Evolutionary conservation across 2,113 vertebrate species (phyloP).

Genomic region (Limnothrissa miodon): DNA sequence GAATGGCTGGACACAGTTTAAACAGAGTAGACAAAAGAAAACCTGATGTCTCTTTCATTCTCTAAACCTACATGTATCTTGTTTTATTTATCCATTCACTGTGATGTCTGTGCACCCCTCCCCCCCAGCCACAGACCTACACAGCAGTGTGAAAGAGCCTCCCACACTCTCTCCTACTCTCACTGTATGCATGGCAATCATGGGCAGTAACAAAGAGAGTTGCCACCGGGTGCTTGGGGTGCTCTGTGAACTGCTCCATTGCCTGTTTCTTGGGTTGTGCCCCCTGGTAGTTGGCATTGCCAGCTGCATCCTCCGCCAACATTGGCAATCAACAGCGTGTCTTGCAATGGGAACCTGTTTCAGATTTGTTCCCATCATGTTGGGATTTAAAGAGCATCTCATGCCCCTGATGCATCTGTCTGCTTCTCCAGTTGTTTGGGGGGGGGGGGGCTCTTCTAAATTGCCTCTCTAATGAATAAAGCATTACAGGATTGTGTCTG

Average conservation of each 20-base stretch:
- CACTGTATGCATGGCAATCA: neutral
- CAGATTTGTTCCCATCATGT: slow-evolving; percentile 42
- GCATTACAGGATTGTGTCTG: neutral
- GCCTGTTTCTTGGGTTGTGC: slow-evolving; percentile 30
- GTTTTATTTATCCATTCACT: neutral
- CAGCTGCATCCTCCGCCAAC: slow-evolving; percentile 48
- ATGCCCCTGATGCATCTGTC: slow-evolving; percentile 18
- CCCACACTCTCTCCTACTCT: neutral
- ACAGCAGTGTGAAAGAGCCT: neutral
- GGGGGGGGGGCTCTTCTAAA: slow-evolving; percentile 33
- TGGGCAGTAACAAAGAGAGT: neutral
- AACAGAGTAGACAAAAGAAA: neutral
- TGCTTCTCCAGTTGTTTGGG: slow-evolving; percentile 31
- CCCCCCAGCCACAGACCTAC: neutral
- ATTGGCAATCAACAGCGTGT: slow-evolving; percentile 40
- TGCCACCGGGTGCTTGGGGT: neutral
- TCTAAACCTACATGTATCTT: neutral
- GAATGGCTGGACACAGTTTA: neutral
- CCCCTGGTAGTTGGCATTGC: slow-evolving; percentile 42
- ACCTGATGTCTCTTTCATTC: neutral
- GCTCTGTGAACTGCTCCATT: neutral
- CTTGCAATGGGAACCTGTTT: slow-evolving; percentile 49
- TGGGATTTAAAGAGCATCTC: slow-evolving; percentile 31
- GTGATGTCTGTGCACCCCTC: neutral
- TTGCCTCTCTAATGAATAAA: slow-evolving; percentile 34